phyloP scores from a whole-genome alignment of 2,797 vertebrate genomes.

The Rhinatrema bivittatum region DNA sequence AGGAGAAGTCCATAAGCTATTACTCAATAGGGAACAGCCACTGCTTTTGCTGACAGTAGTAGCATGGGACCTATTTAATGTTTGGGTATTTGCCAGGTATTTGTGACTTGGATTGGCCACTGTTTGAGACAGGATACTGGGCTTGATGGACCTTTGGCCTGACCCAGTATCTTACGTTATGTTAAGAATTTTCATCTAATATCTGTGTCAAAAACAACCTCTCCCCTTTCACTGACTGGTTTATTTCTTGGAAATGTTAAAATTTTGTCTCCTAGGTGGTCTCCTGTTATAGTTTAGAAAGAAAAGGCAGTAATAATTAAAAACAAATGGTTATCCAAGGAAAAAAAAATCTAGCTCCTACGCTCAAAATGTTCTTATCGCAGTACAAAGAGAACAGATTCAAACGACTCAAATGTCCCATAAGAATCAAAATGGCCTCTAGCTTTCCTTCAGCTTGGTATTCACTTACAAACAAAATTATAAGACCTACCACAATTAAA shows the following conservation, averaged over 20 bases:
- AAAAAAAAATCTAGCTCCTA: neutral
- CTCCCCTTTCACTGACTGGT: too few species aligned
- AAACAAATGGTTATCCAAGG: slow-evolving; percentile 33
- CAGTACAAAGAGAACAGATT: slow-evolving; percentile 7
- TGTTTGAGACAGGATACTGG: too few species aligned
- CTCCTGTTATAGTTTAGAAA: slow-evolving; percentile 11
- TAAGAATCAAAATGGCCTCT: slow-evolving; percentile 9
- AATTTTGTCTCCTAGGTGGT: slow-evolving; percentile 30
- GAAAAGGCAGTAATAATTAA: slow-evolving; percentile 21
- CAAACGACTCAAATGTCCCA: slow-evolving; percentile 4
- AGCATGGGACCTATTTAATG: too few species aligned
- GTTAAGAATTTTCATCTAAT: too few species aligned
- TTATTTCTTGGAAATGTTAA: slow-evolving; percentile 9
- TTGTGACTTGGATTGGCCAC: too few species aligned
- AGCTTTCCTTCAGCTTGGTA: slow-evolving; percentile 9
- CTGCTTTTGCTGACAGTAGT: too few species aligned
- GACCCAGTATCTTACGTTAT: too few species aligned
- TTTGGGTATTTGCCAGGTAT: too few species aligned
- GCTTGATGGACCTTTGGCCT: too few species aligned
- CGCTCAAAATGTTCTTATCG: slow-evolving; percentile 8
- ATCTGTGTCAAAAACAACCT: too few species aligned
- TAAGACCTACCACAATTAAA: slow-evolving; percentile 4
- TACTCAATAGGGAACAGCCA: too few species aligned
- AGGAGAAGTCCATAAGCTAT: too few species aligned
- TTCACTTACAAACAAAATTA: slow-evolving; percentile 13